A percentile compares a stretch with the other conserved stretches of the same genome.
Conservation (phyloP, 2,797 vertebrate genomes). For the Mormyrus proboscirostris region DNA sequence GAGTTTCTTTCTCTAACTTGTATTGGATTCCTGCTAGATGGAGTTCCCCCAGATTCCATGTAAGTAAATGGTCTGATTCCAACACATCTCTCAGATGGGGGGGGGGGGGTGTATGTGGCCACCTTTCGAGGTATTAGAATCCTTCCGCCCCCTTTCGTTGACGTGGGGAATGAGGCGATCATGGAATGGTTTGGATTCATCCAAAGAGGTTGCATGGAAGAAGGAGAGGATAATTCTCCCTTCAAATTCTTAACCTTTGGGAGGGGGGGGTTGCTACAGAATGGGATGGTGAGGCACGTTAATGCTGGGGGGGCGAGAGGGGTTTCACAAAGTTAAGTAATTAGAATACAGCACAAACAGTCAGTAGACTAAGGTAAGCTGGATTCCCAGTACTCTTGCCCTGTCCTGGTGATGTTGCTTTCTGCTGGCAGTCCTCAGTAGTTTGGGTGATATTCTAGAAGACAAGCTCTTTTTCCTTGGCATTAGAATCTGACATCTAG, state of each 20-base stretch:
- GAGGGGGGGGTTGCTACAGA: background rate
- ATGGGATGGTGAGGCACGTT: background rate
- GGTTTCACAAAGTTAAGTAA: background rate
- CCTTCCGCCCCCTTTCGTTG: background rate
- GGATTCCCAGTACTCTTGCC: constrained; percentile 2
- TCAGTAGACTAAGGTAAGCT: constrained; percentile 1
- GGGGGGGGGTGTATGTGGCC: background rate
- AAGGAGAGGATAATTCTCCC: background rate
- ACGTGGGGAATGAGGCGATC: background rate
- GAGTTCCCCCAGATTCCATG: background rate
- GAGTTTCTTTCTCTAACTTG: background rate
- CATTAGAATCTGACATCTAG: constrained; percentile 40
- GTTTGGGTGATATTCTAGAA: constrained; percentile 14
- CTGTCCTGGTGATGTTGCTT: background rate
- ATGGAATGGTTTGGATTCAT: background rate
- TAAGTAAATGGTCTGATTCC: background rate
- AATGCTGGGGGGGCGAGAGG: background rate
- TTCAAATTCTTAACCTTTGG: background rate
- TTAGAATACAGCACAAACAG: constrained; percentile 10
- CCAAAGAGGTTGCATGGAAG: background rate
- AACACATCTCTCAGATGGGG: background rate
- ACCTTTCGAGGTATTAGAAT: background rate
- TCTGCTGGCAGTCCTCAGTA: constrained; percentile 49
- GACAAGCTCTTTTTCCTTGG: constrained; percentile 45
- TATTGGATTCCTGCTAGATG: background rate